A percentile compares a stretch with the other conserved stretches of the same genome.
phyloP scores from a whole-genome alignment of 1,140 invertebrate genomes.

The Macrobrachium nipponense region DNA sequence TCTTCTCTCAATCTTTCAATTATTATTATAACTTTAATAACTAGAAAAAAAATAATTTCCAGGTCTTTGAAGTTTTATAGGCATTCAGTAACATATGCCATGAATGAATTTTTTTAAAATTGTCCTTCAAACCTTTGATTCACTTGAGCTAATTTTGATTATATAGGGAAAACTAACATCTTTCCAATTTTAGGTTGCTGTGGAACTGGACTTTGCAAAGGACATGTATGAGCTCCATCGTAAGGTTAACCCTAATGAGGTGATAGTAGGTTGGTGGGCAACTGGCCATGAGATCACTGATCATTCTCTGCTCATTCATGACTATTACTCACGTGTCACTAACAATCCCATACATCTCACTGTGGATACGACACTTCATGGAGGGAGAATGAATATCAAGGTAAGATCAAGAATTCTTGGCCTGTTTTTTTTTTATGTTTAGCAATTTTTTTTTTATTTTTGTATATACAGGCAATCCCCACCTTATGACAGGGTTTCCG shows the following conservation, averaged over 20 bases:
- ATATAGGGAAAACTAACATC: constrained; percentile 5
- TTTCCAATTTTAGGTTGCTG: constrained; percentile 80
- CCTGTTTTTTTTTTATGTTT: no score
- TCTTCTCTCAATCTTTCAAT: background rate
- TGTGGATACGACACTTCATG: constrained; percentile 88
- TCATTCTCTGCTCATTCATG: constrained; percentile 96
- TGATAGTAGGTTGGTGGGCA: constrained; percentile 97
- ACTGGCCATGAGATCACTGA: constrained; percentile 96
- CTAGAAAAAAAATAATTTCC: no score
- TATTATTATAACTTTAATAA: background rate
- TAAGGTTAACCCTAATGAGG: constrained; percentile 90
- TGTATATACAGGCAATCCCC: no score
- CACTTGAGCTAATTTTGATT: no score
- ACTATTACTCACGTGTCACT: constrained; percentile 95
- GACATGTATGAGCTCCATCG: constrained; percentile 94
- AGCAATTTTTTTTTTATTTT: no score
- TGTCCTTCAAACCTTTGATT: constrained; percentile 7
- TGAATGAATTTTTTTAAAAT: no score
- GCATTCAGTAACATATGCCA: no score
- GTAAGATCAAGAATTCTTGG: constrained; percentile 1
- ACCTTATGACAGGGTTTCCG: no score
- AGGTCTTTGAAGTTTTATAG: background rate
- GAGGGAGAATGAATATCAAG: constrained; percentile 76
- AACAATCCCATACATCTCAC: constrained; percentile 94
- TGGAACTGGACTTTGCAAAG: constrained; percentile 94